These are phyloP conservation scores for Scaptomyza flava DNA, from an alignment of 2,888 invertebrate genomes.

Conservation along the genomic window DNA sequence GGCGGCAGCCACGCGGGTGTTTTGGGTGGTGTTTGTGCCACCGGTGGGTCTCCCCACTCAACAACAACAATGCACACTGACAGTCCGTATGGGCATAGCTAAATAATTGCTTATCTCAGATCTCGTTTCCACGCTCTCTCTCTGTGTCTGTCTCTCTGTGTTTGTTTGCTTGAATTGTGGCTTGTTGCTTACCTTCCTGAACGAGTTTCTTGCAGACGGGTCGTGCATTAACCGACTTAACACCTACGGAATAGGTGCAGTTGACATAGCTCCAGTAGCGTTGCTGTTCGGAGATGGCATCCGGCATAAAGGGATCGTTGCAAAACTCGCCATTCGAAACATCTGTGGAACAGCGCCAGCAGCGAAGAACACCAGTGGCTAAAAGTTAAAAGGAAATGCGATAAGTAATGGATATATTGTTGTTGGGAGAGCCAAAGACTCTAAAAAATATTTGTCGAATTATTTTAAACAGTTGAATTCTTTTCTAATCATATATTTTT, in stretches of 20 bases:
- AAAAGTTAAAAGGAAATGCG: constrained; percentile 55
- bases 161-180: constrained; percentile 12
- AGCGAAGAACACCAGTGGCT: constrained; percentile 88
- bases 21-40: constrained; percentile 27
- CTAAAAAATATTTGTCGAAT: background rate
- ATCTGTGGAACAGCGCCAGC: constrained; percentile 92
- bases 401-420: background rate
- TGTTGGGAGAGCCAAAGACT: background rate
- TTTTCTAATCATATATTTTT: no score
- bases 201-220: constrained; percentile 91
- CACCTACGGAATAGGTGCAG: constrained; percentile 85
- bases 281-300: constrained; percentile 84
- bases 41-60: constrained; percentile 55
- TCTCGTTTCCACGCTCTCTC: background rate
- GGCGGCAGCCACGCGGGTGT: constrained; percentile 58
- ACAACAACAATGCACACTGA: constrained; percentile 40
- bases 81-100: constrained; percentile 42
- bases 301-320: constrained; percentile 89
- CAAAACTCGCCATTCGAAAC: constrained; percentile 87
- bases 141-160: background rate
- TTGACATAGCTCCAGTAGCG: constrained; percentile 84
- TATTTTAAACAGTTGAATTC: background rate
- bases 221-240: constrained; percentile 85
- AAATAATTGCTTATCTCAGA: constrained; percentile 38
- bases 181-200: constrained; percentile 87